Conservation (phyloP, 2,113 vertebrate species). For the Electrona antarctica region DNA sequence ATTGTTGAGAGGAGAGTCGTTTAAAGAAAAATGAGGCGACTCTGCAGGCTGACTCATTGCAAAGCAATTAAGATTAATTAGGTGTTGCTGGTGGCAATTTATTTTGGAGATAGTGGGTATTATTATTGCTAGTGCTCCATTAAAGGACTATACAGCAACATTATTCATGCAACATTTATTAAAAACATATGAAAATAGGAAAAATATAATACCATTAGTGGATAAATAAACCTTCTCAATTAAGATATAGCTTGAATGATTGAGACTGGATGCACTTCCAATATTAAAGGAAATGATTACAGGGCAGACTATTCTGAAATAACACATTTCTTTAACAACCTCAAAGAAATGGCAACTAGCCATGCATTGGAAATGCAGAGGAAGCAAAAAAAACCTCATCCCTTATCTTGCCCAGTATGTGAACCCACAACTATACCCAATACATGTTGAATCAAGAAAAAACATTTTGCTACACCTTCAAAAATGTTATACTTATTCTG, state of each 20-base stretch:
- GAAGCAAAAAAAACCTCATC: not conserved
- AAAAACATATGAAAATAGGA: conserved; percentile 50
- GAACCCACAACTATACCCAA: conserved; percentile 19
- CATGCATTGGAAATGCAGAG: conserved; percentile 1
- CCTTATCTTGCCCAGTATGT: not conserved
- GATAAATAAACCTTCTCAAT: conserved; percentile 43
- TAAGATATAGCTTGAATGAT: conserved; percentile 36
- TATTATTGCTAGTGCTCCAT: conserved; percentile 61
- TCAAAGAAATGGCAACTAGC: not conserved
- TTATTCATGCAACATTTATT: conserved; percentile 58
- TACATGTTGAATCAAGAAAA: conserved; percentile 35
- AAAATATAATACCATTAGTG: conserved; percentile 39
- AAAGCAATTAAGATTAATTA: conserved; percentile 81
- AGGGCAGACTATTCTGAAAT: conserved; percentile 16
- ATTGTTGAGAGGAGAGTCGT: conserved; percentile 60
- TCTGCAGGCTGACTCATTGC: conserved; percentile 63
- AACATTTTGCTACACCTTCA: conserved; percentile 4
- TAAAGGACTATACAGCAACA: conserved; percentile 52
- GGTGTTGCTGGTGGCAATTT: conserved; percentile 67
- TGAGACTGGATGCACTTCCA: conserved; percentile 1
- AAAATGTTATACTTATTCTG: not conserved
- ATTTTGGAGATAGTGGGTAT: conserved; percentile 68
- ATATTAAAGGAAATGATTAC: conserved; percentile 22
- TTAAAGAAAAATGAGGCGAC: conserved; percentile 67
- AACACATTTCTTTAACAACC: not conserved